Conservation (phyloP, 2,888 invertebrate species). For the Therioaphis trifolii region DNA sequence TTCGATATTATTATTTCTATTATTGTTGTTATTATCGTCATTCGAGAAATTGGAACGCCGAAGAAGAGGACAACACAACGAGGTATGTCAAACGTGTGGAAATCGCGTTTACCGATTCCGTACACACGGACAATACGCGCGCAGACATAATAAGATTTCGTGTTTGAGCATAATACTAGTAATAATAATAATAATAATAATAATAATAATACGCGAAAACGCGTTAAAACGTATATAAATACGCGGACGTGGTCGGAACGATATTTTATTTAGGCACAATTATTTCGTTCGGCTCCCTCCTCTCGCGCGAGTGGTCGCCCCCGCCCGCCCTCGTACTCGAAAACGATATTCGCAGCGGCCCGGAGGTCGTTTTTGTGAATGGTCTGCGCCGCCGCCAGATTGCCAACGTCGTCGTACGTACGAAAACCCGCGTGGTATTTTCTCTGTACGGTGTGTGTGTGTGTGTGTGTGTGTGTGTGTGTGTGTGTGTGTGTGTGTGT, state of each 20-base stretch:
- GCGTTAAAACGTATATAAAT: conserved; percentile 28
- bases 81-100: conserved; percentile 48
- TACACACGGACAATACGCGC: not conserved
- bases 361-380: conserved; percentile 30
- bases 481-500: too few relatives aligned
- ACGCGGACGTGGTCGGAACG: too few relatives aligned
- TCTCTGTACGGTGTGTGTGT: too few relatives aligned
- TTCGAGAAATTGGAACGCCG: not conserved
- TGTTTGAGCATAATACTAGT: not conserved
- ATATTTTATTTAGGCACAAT: too few relatives aligned
- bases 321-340: not conserved
- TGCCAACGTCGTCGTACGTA: too few relatives aligned
- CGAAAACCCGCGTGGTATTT: too few relatives aligned
- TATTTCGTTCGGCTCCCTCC: too few relatives aligned
- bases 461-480: too few relatives aligned
- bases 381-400: not conserved
- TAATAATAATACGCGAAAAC: not conserved
- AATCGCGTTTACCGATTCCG: conserved; percentile 51
- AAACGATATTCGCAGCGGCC: conserved; percentile 34
- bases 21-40: too few relatives aligned
- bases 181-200: too few relatives aligned
- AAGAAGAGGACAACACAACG: conserved; percentile 38
- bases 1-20: too few relatives aligned
- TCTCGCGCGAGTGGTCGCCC: not conserved
- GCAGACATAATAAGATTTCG: conserved; percentile 40